These are phyloP conservation scores for Drosophila dives DNA, from an alignment of 2,888 invertebrate genomes.

Conservation along the genomic window DNA sequence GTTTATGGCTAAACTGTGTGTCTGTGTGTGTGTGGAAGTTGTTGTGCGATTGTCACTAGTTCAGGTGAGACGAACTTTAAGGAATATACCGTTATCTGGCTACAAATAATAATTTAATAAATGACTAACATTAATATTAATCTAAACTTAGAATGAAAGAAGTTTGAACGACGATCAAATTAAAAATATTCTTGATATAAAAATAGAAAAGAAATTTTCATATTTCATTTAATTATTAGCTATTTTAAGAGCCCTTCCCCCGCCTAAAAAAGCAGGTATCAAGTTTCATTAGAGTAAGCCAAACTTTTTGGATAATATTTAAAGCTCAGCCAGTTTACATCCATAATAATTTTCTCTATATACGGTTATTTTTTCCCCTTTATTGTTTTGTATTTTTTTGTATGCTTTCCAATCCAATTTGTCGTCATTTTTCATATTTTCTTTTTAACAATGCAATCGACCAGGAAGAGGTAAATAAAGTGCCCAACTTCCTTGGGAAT, in stretches of 20 bases:
- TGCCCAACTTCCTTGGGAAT: conserved; percentile 75
- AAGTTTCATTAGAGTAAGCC: conserved; percentile 2
- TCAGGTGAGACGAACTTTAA: background rate
- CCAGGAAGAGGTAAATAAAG: conserved; percentile 67
- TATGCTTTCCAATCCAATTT: conserved; percentile 40
- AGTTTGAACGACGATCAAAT: background rate
- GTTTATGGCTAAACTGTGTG: background rate
- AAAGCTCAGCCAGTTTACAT: background rate
- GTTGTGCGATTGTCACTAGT: background rate
- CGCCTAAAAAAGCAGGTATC: background rate
- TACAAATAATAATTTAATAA: background rate
- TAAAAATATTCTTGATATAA: background rate
- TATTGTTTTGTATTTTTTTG: conserved; percentile 16
- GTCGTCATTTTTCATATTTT: conserved; percentile 71
- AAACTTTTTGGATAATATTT: conserved; percentile 2
- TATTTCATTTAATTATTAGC: background rate
- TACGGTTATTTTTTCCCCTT: conserved; percentile 5
- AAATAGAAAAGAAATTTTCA: background rate
- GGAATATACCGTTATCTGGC: background rate
- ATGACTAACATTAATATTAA: background rate
- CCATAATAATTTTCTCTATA: conserved; percentile 2
- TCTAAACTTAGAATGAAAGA: background rate
- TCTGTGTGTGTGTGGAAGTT: background rate
- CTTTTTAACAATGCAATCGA: conserved; percentile 38
- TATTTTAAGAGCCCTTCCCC: background rate